phyloP scores from a whole-genome alignment of 2,113 vertebrate species.

The Probosciger aterrimus region DNA sequence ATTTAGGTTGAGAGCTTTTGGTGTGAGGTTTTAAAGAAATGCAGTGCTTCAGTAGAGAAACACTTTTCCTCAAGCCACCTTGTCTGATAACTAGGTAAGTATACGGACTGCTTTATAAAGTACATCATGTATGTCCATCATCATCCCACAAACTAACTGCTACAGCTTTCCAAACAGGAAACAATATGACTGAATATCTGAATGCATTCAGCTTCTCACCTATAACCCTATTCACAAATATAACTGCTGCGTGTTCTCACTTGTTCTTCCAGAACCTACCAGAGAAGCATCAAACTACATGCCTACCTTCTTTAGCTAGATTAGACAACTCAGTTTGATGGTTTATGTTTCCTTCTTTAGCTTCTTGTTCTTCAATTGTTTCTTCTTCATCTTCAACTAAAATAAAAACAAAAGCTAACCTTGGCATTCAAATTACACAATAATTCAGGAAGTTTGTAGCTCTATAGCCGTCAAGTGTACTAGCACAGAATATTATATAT shows the following conservation, averaged over 20 bases:
- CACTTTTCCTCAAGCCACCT: background rate
- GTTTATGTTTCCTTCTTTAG: slow-evolving; percentile 80
- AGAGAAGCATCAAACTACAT: background rate
- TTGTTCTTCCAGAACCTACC: background rate
- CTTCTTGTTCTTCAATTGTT: slow-evolving; percentile 90
- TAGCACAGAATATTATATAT: background rate
- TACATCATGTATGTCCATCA: background rate
- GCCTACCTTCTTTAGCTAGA: slow-evolving; percentile 71
- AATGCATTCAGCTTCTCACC: background rate
- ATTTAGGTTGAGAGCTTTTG: background rate
- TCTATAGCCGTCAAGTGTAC: background rate
- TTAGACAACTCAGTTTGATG: slow-evolving; percentile 85
- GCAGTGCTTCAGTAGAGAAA: background rate
- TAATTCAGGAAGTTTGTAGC: background rate
- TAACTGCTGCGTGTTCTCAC: background rate
- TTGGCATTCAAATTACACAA: background rate
- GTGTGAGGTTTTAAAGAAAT: background rate
- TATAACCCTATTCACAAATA: background rate
- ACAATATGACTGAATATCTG: background rate
- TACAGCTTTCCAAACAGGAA: background rate
- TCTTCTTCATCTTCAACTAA: slow-evolving; percentile 85
- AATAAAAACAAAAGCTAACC: slow-evolving; percentile 17
- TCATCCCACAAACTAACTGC: background rate
- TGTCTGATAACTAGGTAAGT: background rate
- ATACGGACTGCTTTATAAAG: background rate